phyloP scores from a whole-genome alignment of 2,888 invertebrate species.

The Drosophila mimetica region DNA sequence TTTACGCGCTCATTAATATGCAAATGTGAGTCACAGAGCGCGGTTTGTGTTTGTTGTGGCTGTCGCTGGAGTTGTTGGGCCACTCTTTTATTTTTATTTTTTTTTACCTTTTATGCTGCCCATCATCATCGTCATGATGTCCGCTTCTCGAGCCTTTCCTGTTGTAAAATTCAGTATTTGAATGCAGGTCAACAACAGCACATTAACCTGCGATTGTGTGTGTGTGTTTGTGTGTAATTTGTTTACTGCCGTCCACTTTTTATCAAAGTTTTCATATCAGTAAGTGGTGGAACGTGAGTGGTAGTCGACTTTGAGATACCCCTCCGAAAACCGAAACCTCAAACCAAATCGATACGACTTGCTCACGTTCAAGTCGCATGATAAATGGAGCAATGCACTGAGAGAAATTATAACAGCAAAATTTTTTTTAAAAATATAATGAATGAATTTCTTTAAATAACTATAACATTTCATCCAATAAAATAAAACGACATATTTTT shows the following conservation, averaged over 20 bases:
- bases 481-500: neutral
- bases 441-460: too few relatives aligned
- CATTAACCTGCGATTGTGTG: conserved; percentile 55
- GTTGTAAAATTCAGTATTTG: conserved; percentile 59
- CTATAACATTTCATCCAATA: neutral
- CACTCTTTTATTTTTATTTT: neutral
- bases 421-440: too few relatives aligned
- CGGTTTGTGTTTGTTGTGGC: conserved; percentile 12
- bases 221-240: conserved; percentile 29
- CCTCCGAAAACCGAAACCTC: neutral
- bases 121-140: conserved; percentile 38
- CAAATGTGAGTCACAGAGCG: conserved; percentile 59
- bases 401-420: too few relatives aligned
- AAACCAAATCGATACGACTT: neutral
- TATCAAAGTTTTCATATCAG: conserved; percentile 40
- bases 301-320: conserved; percentile 24
- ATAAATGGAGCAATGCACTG: neutral
- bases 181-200: conserved; percentile 72
- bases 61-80: conserved; percentile 12
- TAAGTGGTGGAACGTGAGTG: neutral
- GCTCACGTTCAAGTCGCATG: neutral
- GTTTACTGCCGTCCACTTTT: conserved; percentile 28
- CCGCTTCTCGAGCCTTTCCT: conserved; percentile 43
- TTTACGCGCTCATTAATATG: conserved; percentile 63
- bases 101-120: conserved; percentile 42